Evolutionary conservation across 2,113 vertebrate species (phyloP), one percentile per base, ranked within the genome.

Genomic region (Chloebia gouldiae): DNA sequence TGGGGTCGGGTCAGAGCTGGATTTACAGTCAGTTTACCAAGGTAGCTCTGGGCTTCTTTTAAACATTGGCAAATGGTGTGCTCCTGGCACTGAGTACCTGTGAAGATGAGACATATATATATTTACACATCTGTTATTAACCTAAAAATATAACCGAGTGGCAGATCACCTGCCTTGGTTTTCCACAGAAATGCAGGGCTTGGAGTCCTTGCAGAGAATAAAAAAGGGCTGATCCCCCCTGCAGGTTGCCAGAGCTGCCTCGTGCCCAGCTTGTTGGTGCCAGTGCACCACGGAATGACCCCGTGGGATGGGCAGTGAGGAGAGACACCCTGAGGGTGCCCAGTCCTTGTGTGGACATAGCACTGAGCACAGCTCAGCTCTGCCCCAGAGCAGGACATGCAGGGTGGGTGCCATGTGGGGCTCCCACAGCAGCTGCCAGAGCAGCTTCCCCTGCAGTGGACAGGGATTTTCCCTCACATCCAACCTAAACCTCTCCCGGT

Each of bases 61-160:
- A 91, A 96, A 91, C 78, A 53, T 79, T 95, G 94, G 95, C 95
- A 88, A 91, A 23, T 51, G 82, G 27, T 40, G 71, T 75, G 90
- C 54, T 88, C 54, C 79, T 95, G 96, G 95, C 95, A 91, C 85
- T 0, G 44, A 90, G 53, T 71, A 92, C 70, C 66, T 83, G 78
- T 79, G 91, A 93, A 94, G 64, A 90, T 68, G 69, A 90, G 49
- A 57, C 50, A 64, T 70, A 72, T 44, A 73, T 89, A 75, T 88
- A 39, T 93, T 96, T 93, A 94, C 91, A 92, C 94, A 93, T 87
- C 95, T 96, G 95, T 68, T 94, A 92, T 89, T 94, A 93, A 77
- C 78, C 77, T 97, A 93, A 97, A 96, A 97, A 93, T 95, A 94
- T 12, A 95, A 94, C 24, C 28, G 44, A 77, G 76, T 45, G 42